Base-by-base conservation (phyloP, 2,113 vertebrate species). In the Brachypodius melanocephalos region DNA sequence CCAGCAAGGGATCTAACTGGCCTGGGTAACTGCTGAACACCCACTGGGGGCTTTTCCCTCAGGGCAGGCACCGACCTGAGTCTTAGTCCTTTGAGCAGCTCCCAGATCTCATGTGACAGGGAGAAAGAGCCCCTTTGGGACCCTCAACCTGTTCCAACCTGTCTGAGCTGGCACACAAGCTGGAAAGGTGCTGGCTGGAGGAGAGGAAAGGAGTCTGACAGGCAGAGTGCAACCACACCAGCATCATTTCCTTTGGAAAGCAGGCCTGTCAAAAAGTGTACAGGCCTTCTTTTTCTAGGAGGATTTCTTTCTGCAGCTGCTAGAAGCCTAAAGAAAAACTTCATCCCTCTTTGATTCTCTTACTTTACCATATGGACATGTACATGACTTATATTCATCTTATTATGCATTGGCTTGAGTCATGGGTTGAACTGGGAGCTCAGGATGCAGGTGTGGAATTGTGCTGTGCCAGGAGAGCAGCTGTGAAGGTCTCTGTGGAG, bases 361-460 rank as follows among this genome's bases (percentile, higher is more conserved):
- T 31, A 18, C n/a, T 66, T 79, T 49, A 66, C 38, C 12, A 4
- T 34, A 26, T 68, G 51, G 29, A 14, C 31, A 42, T 1, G 3
- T 58, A 34, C 2, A 6, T 67, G 55, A 36, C 52, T 46, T 12
- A 10, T 14, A 25, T 72, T 65, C 6, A 8, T 26, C 9, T 29
- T 40, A 2, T 7, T 71, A 17, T 22, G 5, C 18, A 24, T 5
- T 24, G 11, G 21, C 17, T 2, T 40, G 75, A 68, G 43, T 8
- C 40, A 25, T 17, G 28, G 45, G 31, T 22, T 88, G 71, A 76
- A 21, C 17, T 29, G 54, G n/a, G 31, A 78, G 36, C 19, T 45
- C 22, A 54, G 49, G 45, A 34, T 32, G 26, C 14, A 14, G 13
- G 42, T 0, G 0, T 43, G 68, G 66, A 16, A 25, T 12, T 17